phyloP scores from a whole-genome alignment of 23 tunicate species.

The Trididemnum nubilum region DNA sequence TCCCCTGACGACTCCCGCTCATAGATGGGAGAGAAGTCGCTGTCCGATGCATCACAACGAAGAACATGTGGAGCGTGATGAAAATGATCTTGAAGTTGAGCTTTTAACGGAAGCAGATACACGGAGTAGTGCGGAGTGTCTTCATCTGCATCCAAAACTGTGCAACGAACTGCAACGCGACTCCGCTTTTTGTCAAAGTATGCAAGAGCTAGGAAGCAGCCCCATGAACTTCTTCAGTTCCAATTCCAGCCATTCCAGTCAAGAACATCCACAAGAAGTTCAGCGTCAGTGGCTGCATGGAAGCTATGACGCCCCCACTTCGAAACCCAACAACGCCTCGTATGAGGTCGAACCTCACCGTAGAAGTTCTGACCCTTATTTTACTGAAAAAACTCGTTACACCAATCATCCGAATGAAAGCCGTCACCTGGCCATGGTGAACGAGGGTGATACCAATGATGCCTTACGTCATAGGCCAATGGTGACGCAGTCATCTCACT shows the following conservation, averaged over 20 bases:
- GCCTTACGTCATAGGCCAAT: background rate
- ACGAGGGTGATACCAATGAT: background rate
- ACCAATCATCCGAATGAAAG: background rate
- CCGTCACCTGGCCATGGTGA: background rate
- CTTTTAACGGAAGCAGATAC: conserved; percentile 38
- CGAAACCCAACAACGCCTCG: too few relatives aligned
- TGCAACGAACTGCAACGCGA: conserved; percentile 41
- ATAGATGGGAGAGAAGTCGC: background rate
- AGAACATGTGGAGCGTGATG: conserved; percentile 33
- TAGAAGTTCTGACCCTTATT: background rate
- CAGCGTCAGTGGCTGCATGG: background rate
- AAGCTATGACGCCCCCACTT: background rate
- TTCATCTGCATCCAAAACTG: conserved; percentile 12
- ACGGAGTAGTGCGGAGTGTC: background rate
- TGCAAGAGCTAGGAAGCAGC: conserved; percentile 41
- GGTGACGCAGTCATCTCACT: background rate
- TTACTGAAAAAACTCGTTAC: background rate
- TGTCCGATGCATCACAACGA: background rate
- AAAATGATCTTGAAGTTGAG: conserved; percentile 74
- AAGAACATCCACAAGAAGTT: background rate
- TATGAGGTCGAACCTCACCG: background rate
- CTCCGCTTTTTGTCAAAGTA: conserved; percentile 76
- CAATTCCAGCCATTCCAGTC: conserved; percentile 55
- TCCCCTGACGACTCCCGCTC: background rate
- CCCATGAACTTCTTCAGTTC: conserved; percentile 19